phyloP scores from a whole-genome alignment of 2,888 invertebrate genomes.

The Flabesymbios commensalis region DNA sequence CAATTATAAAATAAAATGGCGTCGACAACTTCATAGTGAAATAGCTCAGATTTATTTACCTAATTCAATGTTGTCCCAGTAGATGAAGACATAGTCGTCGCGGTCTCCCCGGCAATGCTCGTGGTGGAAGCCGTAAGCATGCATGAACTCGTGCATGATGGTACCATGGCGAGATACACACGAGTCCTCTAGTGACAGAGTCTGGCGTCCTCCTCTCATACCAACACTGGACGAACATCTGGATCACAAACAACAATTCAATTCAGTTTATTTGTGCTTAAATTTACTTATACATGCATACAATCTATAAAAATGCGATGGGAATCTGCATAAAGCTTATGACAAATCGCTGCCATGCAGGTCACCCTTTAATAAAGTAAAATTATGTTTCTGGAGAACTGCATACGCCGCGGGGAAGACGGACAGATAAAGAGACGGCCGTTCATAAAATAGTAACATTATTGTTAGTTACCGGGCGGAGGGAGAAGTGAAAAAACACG shows the following conservation, averaged over 20 bases:
- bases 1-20: too few species aligned
- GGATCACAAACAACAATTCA: too few species aligned
- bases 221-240: conserved; percentile 80
- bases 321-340: too few species aligned
- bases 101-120: conserved; percentile 80
- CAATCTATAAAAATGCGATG: too few species aligned
- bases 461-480: not conserved
- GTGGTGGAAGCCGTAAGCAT: conserved; percentile 81
- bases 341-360: too few species aligned
- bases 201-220: conserved; percentile 74
- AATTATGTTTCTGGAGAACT: too few species aligned
- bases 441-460: not conserved
- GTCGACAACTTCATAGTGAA: too few species aligned
- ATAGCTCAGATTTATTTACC: conserved; percentile 64
- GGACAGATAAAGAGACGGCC: not conserved
- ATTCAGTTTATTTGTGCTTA: too few species aligned
- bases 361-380: too few species aligned
- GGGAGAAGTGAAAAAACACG: too few species aligned
- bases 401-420: too few species aligned
- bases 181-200: conserved; percentile 69
- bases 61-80: conserved; percentile 72
- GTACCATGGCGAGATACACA: conserved; percentile 65
- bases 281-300: too few species aligned
- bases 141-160: conserved; percentile 78
- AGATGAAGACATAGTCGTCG: conserved; percentile 74